Evolutionary conservation across 1,140 invertebrate species (phyloP).

Genomic region (Asobara japonica): DNA sequence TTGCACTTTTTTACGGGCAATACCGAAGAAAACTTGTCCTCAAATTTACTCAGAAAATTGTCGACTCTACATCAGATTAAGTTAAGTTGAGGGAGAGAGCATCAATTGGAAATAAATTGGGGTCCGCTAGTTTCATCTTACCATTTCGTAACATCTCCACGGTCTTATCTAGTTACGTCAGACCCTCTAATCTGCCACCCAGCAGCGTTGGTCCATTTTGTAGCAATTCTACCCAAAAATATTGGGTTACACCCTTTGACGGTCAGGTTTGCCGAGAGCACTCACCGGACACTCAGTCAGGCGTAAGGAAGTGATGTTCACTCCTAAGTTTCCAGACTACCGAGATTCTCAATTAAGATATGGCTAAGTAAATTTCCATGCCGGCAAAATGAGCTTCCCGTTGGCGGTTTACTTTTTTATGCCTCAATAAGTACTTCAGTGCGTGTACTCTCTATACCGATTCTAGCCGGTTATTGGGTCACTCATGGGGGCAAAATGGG

Average conservation of each 20-base stretch:
- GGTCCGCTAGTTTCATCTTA: not conserved
- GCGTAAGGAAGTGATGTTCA: not conserved
- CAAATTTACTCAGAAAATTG: not conserved
- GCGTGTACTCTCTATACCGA: no score
- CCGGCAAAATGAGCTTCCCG: no score
- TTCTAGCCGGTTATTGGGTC: no score
- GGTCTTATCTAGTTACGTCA: slow-evolving; percentile 5
- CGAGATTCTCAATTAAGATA: slow-evolving; percentile 31
- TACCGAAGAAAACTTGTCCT: no score
- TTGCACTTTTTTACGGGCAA: no score
- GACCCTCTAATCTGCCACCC: slow-evolving; percentile 21
- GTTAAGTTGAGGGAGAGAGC: not conserved
- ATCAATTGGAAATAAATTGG: not conserved
- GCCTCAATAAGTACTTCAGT: no score
- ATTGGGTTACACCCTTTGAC: slow-evolving; percentile 53
- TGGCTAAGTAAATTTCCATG: not conserved
- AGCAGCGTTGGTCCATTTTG: slow-evolving; percentile 18
- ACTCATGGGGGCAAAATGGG: no score
- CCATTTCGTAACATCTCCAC: slow-evolving; percentile 1
- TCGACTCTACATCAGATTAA: not conserved
- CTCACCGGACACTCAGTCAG: not conserved
- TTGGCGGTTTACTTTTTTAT: no score
- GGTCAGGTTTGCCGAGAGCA: slow-evolving; percentile 30
- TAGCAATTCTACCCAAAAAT: slow-evolving; percentile 44
- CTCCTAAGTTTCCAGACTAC: no score